Evolutionary conservation across 2,888 invertebrate species (phyloP).

Genomic region (Lutraria lutraria): DNA sequence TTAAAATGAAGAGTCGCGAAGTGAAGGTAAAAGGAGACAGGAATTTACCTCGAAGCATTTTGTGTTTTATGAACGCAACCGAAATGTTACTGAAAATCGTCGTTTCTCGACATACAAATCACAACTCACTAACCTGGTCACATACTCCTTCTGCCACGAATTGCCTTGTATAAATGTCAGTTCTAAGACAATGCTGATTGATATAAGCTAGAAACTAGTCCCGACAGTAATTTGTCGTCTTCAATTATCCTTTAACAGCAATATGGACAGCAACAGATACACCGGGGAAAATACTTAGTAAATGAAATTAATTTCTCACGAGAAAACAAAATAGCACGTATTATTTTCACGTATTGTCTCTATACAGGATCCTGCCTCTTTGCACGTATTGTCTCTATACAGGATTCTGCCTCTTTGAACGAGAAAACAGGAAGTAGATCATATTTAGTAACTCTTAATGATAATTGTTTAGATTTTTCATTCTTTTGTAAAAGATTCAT

Average conservation of each 20-base stretch:
- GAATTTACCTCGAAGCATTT: too few species aligned
- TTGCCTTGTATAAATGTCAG: constrained; percentile 4
- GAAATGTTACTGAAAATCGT: background rate
- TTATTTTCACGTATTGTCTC: background rate
- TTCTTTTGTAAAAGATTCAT: too few species aligned
- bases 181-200: constrained; percentile 36
- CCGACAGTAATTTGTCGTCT: constrained; percentile 44
- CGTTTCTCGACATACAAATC: background rate
- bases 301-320: constrained; percentile 33
- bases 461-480: too few species aligned
- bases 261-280: constrained; percentile 25
- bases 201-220: constrained; percentile 31
- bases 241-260: constrained; percentile 37
- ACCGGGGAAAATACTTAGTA: constrained; percentile 28
- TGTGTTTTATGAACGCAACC: too few species aligned
- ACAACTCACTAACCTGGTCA: background rate
- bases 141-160: background rate
- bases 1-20: too few species aligned
- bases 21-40: too few species aligned
- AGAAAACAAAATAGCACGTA: constrained; percentile 16
- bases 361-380: background rate
- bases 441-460: background rate
- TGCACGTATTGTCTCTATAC: background rate
- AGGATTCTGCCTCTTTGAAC: background rate
- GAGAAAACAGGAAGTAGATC: background rate